A percentile compares a stretch with the other conserved stretches of the same genome.
Conservation (phyloP, 2,888 invertebrate genomes). For the Dorcus parallelipipedus region DNA sequence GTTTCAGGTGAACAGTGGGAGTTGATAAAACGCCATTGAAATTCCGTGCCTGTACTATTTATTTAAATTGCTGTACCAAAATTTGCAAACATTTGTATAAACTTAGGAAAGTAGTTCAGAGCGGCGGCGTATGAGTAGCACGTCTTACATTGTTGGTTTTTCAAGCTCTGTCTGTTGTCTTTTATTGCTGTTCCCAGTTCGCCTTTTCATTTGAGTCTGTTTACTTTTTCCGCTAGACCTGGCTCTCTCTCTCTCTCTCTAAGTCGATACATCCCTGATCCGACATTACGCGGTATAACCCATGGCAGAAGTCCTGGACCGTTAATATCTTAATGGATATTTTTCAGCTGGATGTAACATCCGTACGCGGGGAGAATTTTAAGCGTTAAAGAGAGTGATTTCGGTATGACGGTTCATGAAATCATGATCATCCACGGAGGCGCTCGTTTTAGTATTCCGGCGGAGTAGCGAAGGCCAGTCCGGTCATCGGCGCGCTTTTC, state of each 20-base stretch:
- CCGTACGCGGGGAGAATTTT: constrained; percentile 9
- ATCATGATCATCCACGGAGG: constrained; percentile 23
- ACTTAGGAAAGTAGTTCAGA: constrained; percentile 19
- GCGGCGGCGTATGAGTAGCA: constrained; percentile 27
- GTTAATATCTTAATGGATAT: constrained; percentile 19
- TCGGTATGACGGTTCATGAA: constrained; percentile 12
- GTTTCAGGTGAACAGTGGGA: too few species aligned
- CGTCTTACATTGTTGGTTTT: constrained; percentile 31
- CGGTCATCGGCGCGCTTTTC: constrained; percentile 27
- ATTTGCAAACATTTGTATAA: constrained; percentile 22
- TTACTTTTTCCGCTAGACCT: constrained; percentile 33
- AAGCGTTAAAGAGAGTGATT: constrained; percentile 13
- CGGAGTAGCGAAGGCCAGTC: constrained; percentile 24
- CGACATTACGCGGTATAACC: constrained; percentile 8
- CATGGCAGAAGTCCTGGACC: constrained; percentile 8
- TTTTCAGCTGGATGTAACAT: constrained; percentile 15
- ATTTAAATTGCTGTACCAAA: constrained; percentile 12
- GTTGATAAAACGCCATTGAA: background rate
- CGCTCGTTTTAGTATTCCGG: constrained; percentile 33
- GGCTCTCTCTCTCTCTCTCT: constrained; percentile 18
- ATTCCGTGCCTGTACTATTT: background rate
- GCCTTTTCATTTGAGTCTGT: constrained; percentile 35
- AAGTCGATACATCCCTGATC: background rate
- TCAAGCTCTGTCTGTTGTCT: constrained; percentile 33
- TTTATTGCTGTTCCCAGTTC: constrained; percentile 34